Base-by-base conservation (phyloP, 2,797 vertebrate genomes). In the Chrosomus eos region DNA sequence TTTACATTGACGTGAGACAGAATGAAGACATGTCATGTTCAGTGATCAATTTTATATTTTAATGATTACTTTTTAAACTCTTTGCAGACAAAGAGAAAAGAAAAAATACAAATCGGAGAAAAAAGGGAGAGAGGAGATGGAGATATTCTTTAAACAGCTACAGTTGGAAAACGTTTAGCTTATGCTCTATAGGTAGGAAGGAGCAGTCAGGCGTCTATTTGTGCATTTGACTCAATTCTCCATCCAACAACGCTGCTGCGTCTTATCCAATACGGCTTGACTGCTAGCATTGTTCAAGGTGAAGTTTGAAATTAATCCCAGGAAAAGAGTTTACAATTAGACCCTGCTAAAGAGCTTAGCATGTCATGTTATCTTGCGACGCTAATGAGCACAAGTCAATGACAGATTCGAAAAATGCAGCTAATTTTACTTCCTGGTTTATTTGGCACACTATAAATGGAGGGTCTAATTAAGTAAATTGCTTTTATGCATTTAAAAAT, bases 151-250 rank as follows among this genome's bases (percentile, higher is more conserved):
- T n/a, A 13, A 77, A 68, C 9, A 43, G 19, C 53, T 60, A 58
- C 28, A 16, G 26, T 26, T 16, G 40, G 18, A 73, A 53, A 21
- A 43, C 3, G 21, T 48, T 83, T 58, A 28, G 33, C 36, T 58
- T 33, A 16, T 68, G n/a, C 58, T 83, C 68, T 74, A n/a, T n/a
- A n/a, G 87, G 87, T 85, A 77, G 77, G 85, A 88, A 92, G 87
- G 83, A 89, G 91, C 89, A 89, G 78, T 87, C 21, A 81, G 85
- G 89, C 1, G 60, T 72, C 11, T 70, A 64, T 84, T 31, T 78
- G 19, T 26, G 48, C 6, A 26, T 75, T 68, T 31, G 71, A 83
- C 62, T 77, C 10, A 67, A 58, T 55, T 72, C 71, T 70, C 36
- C 19, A 16, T 84, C 53, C 18, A 31, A 60, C 48, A 55, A 33